Base-by-base conservation (phyloP, 2,113 vertebrate genomes). In the Canis aureus region DNA sequence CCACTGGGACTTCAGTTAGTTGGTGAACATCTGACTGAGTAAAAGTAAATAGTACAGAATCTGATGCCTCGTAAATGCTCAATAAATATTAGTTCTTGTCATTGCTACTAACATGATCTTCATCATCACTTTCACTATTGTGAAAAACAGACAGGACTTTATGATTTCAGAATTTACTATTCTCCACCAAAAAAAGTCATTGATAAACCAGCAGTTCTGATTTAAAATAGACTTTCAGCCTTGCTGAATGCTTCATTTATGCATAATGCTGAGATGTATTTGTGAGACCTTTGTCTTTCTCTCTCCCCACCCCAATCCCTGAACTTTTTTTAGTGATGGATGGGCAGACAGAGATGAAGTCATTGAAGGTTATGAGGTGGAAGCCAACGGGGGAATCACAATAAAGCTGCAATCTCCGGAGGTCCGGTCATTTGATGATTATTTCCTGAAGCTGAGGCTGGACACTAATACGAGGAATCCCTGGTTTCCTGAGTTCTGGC, bases 321-420 rank as follows among this genome's bases (percentile, higher is more conserved):
- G 97, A 80, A 32, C 43, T 91, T 97, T 98, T 94, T 98, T 51
- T 95, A 99, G 99, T 98, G 99, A 99, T 0, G 99, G 99, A 32
- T 99, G 99, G 99, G 99, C 99, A 67, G 99, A 99, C 98, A 99
- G 99, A 93, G 99, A 99, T 89, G 99, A 99, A 98, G 99, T 99
- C 76, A 99, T 99, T 83, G 99, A 99, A 98, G 99, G 99, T 15
- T 99, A 99, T 0, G 99, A 99, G 97, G 99, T 99, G 53, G 99
- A 99, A 98, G 99, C 99, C 20, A 99, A 99, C 0, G 99, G 99
- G 67, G 99, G 99, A 59, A 99, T 99, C 98, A 99, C 99, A 2
- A 99, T 99, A 98, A 99, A 99, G 97, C 99, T 99, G 73, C 99
- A 99, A 89, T 99, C 99, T 43, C 99, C 99, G 51, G 99, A 99